phyloP scores from a whole-genome alignment of 2,113 vertebrate species.

The Cavia porcellus region DNA sequence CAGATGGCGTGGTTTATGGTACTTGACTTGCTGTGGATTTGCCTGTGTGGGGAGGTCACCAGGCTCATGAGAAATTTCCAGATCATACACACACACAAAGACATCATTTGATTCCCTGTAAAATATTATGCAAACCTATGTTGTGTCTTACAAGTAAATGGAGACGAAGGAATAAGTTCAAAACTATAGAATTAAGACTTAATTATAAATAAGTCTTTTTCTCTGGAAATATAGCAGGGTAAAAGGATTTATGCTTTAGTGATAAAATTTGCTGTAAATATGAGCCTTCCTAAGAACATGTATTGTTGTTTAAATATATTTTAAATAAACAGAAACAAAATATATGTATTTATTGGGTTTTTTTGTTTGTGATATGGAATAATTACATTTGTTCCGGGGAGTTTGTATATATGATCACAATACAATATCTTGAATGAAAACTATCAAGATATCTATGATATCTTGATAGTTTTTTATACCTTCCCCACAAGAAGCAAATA shows the following conservation, averaged over 20 bases:
- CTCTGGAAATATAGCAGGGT: neutral
- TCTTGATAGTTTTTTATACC: neutral
- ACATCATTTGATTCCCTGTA: neutral
- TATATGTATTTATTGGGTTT: neutral
- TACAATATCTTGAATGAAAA: neutral
- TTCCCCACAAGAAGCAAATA: neutral
- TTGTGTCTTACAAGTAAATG: neutral
- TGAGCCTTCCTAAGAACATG: constrained; percentile 37
- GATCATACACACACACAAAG: neutral
- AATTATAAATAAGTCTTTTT: neutral
- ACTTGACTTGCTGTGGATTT: neutral
- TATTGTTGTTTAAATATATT: constrained; percentile 12
- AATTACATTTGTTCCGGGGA: neutral
- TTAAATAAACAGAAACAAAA: neutral
- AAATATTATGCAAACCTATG: neutral
- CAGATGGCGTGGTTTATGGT: neutral
- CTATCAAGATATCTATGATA: neutral
- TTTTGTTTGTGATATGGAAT: neutral
- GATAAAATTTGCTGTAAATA: neutral
- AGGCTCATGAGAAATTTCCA: neutral
- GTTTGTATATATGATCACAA: neutral
- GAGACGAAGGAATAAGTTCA: neutral
- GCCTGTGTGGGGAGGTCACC: neutral
- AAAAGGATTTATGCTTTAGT: neutral
- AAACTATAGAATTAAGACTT: neutral